Evolutionary conservation across 2,888 invertebrate species (phyloP).

Genomic region (Xestoiulus laeticollis): DNA sequence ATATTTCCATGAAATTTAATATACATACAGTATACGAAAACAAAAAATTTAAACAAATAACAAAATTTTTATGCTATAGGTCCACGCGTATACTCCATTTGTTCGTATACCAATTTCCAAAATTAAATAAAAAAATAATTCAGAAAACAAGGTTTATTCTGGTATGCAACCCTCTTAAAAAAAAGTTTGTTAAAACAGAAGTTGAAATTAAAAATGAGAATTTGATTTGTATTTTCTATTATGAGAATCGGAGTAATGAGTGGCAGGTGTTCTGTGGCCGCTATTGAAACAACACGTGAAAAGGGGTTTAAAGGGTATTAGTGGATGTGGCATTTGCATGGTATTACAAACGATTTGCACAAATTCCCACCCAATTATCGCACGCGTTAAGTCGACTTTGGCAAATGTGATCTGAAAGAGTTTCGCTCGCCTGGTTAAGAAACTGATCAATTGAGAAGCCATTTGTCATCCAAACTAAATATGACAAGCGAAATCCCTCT

Average conservation of each 20-base stretch:
- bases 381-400: neutral
- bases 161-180: no score
- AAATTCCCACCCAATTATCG: slow-evolving; percentile 9
- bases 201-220: neutral
- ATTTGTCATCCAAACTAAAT: slow-evolving; percentile 1
- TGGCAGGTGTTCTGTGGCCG: neutral
- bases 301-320: neutral
- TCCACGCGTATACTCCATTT: no score
- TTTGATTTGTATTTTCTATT: no score
- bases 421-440: neutral
- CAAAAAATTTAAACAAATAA: no score
- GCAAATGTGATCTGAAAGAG: neutral
- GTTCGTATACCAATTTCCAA: no score
- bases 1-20: no score
- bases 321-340: neutral
- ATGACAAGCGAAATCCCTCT: neutral
- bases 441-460: slow-evolving; percentile 9
- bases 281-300: neutral
- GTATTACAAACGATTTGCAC: neutral
- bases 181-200: no score
- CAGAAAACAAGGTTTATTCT: no score
- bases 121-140: no score
- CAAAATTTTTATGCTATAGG: no score
- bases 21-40: no score
- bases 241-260: neutral